Evolutionary conservation across 2,797 vertebrate species (phyloP).

Genomic region (Myotis planiceps): DNA sequence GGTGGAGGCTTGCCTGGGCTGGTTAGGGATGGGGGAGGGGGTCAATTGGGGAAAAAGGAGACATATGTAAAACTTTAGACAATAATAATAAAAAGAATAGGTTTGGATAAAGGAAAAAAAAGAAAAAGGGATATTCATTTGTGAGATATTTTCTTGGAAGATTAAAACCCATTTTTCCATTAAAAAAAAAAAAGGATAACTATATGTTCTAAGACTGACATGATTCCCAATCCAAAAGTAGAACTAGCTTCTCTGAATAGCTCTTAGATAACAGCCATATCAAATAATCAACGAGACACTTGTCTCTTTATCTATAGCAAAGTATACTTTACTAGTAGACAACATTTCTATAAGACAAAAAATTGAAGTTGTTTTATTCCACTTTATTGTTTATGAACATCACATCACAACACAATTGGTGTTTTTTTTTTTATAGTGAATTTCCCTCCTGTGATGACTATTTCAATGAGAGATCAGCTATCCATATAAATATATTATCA

Average conservation of each 20-base stretch:
- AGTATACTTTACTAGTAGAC: not conserved
- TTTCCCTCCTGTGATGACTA: not conserved
- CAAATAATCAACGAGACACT: not conserved
- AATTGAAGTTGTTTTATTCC: not conserved
- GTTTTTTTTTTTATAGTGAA: not conserved
- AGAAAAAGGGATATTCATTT: too few species aligned
- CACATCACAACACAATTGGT: not conserved
- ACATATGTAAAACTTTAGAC: too few species aligned
- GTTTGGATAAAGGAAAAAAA: too few species aligned
- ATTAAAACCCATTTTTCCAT: too few species aligned
- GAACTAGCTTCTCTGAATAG: not conserved
- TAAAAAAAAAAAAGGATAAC: not conserved
- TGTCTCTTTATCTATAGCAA: not conserved
- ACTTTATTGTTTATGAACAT: not conserved
- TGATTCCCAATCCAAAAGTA: not conserved
- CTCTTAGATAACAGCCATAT: not conserved
- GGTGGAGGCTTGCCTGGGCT: too few species aligned
- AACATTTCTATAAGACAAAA: not conserved
- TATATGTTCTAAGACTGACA: not conserved
- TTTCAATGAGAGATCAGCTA: conserved; percentile 3
- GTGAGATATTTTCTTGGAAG: too few species aligned
- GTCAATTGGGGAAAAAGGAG: too few species aligned
- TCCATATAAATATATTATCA: not conserved
- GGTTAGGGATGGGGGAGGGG: too few species aligned
- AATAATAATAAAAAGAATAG: too few species aligned